Evolutionary conservation across 2,888 invertebrate genomes (phyloP).

Genomic region (Acleris cristana): DNA sequence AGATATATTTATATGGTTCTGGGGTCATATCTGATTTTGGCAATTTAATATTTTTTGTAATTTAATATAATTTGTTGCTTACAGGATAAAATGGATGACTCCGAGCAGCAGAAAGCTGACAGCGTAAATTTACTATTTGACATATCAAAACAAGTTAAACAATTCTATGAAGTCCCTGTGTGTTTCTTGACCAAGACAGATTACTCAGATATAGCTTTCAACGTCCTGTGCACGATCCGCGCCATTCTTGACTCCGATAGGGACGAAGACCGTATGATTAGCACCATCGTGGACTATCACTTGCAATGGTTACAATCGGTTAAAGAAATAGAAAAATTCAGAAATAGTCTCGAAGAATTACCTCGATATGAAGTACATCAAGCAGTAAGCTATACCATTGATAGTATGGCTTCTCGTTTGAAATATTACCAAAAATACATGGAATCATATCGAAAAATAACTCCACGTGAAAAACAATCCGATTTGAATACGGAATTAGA

Average conservation of each 20-base stretch:
- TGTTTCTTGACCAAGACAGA: constrained; percentile 68
- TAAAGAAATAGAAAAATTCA: constrained; percentile 64
- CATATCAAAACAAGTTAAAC: constrained; percentile 68
- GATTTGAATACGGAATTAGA: constrained; percentile 66
- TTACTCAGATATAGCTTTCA: constrained; percentile 67
- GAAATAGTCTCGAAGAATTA: constrained; percentile 48
- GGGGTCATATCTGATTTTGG: too few species aligned
- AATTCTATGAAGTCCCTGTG: constrained; percentile 70
- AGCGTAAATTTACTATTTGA: constrained; percentile 60
- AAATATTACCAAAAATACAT: constrained; percentile 67
- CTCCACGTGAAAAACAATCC: constrained; percentile 56
- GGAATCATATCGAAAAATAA: constrained; percentile 51
- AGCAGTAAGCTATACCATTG: constrained; percentile 67
- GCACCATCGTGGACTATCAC: constrained; percentile 69
- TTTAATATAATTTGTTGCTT: constrained; percentile 20
- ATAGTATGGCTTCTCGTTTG: constrained; percentile 60
- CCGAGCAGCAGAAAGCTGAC: constrained; percentile 41
- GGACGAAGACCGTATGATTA: constrained; percentile 47
- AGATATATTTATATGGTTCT: too few species aligned
- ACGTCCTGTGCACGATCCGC: constrained; percentile 62
- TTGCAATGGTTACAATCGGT: constrained; percentile 70
- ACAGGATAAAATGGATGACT: constrained; percentile 4
- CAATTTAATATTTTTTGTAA: too few species aligned
- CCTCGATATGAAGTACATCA: constrained; percentile 60
- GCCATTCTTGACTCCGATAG: constrained; percentile 50